Base-by-base conservation (phyloP, 2,113 vertebrate species). In the Phalacrocorax aristotelis region DNA sequence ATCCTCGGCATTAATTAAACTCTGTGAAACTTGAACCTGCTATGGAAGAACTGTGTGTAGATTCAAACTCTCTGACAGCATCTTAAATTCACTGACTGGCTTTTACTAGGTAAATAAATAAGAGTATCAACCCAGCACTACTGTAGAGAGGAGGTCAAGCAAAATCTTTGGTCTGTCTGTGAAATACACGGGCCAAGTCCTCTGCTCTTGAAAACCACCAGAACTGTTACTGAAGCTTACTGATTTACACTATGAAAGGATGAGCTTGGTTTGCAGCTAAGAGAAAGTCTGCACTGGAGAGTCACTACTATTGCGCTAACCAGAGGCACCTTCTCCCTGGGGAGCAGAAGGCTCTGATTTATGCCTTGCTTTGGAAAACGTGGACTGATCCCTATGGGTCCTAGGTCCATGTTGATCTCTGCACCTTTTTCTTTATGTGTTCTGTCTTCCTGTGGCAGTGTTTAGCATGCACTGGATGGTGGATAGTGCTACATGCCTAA, bases 1-100 rank as follows among this genome's bases (percentile, higher is more conserved):
- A 85, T 64, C 40, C 66, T 76, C 42, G 60, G 55, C 66, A 70
- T 88, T 95, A 95, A 80, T 90, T 88, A 84, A 90, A 92, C 66
- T 87, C 38, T 46, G 68, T 68, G 77, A 87, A 86, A 44, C 30
- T 42, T 85, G 60, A 85, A 83, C 25, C 44, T 85, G 78, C 72
- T 65, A 11, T 55, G 34, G 48, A 62, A 94, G 52, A 54, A 40
- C 52, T 42, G 18, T 58, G 62, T 38, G 74, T 57, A 52, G 60
- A 77, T 66, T 83, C 58, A 77, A 29, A 77, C 9, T 52, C 19
- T 57, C 60, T 93, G 65, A 80, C 85, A 86, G 78, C 14, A 29
- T 69, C 69, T 86, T 83, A 80, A 91, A 90, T 86, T 92, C 68
- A 89, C n/a, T 78, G 38, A 64, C 34, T 89, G 80, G 34, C 40